Evolutionary conservation across 2,888 invertebrate genomes (phyloP), one percentile per base, ranked within the genome.

Genomic region (Aporophyla nigra): DNA sequence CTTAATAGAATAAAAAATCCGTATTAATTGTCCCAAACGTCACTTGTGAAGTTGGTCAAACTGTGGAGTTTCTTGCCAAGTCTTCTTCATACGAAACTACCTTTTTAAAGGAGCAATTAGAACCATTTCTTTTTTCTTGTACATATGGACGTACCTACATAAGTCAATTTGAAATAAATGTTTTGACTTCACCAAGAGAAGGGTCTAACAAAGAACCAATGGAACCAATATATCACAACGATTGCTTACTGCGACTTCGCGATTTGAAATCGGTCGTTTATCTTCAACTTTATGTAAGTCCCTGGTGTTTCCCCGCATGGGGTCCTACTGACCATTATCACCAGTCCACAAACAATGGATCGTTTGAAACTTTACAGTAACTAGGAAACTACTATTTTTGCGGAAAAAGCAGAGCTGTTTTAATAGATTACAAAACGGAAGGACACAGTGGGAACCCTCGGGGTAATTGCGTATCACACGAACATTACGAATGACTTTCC

Each of bases 191-290:
- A 24, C 21, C n/a, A 43, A 12, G 27, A 19, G 19, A n/a, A 5
- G 12, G 54, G n/a, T 27, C 16, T 19, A 21, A 43, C 4, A 43
- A 67, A 27, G 33, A 33, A 33, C 33, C 33, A 33, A 7, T 43
- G 21, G 24, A 53, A 24, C 40, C 24, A 53, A 53, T 5, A 21
- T 40, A 27, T 21, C 69, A 54, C 40, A 19, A 51, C 4, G 24
- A 51, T 21, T 21, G n/a, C n/a, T 46, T 43, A 9, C 46, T 46
- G n/a, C 14, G 3, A 33, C 6, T 65, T n/a, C 16, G 6, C n/a
- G 27, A 77, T 65, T 54, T 54, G 33, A 27, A 62, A 76, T 49
- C 9, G 7, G 53, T 51, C n/a, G n/a, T 51, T n/a, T 61, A 74
- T 61, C 43, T 74, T 65, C 16, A 49, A n/a, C 3, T 65, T 5